Evolutionary conservation across 2,797 vertebrate species (phyloP), one percentile per base, ranked within the genome.

Genomic region (Ambastaia sidthimunki): DNA sequence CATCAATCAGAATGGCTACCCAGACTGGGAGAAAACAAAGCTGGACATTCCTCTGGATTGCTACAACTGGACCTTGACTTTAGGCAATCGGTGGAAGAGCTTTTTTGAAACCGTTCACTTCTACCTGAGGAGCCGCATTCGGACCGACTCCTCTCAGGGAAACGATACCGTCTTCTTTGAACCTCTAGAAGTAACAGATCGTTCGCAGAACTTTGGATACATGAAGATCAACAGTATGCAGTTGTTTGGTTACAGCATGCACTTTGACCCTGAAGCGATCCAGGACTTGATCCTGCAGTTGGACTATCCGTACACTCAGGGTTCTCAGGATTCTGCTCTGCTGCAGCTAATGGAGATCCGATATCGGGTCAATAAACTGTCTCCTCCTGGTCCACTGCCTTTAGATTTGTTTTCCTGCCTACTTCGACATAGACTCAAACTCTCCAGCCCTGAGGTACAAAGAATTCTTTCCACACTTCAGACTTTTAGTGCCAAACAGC

Each of bases 81-180:
- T 99, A 12, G 97, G 97, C 34, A 98, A 98, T 94, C 95, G 96
- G 55, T 98, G 97, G 97, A 99, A 98, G 90, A 98, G 95, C 15
- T 98, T 99, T 93, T 98, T 99, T 74, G 97, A 99, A 91, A 99
- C 97, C 0, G 96, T 98, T 21, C 97, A 99, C 91, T 98, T 99
- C 90, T 99, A 99, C 89, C 85, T 98, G 91, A 91, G 97, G 88
- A 97, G 96, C 85, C 95, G 95, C 57, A 92, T 96, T 86, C 95
- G 92, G 85, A 91, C 94, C 0, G 89, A 74, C 0, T 92, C 74
- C 5, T 90, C 84, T 9, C 90, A 93, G 0, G 94, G 92, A 73
- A 95, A 94, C 0, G 92, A 94, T 9, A 94, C 94, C 52, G 79
- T 93, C 86, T 94, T 94, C 80, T 92, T 94, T 0, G 95, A 94